Evolutionary conservation across 2,113 vertebrate genomes (phyloP).

Genomic region (Mugil cephalus): DNA sequence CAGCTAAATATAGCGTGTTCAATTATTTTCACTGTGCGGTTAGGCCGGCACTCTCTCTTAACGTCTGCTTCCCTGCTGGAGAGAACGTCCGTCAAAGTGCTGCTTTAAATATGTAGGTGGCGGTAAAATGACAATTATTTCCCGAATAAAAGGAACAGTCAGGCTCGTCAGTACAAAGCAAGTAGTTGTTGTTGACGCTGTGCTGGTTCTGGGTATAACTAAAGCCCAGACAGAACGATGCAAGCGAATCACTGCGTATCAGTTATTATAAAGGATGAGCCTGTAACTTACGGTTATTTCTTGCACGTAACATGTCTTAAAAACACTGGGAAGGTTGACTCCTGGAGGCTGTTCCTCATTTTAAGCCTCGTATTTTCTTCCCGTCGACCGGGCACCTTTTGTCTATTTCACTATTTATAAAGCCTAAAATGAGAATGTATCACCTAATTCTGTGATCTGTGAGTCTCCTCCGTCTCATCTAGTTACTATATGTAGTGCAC

Average conservation of each 20-base stretch:
- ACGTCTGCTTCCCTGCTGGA: constrained; percentile 21
- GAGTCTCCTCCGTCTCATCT: too few relatives aligned
- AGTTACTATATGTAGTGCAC: too few relatives aligned
- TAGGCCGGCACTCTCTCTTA: constrained; percentile 10
- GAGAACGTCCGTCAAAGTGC: constrained; percentile 7
- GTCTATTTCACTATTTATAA: too few relatives aligned
- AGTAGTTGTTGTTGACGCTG: neutral
- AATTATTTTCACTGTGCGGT: constrained; percentile 55
- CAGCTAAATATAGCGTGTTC: constrained; percentile 66
- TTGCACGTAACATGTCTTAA: neutral
- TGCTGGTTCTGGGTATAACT: neutral
- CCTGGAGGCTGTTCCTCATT: neutral
- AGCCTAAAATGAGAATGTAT: too few relatives aligned
- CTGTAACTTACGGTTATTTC: neutral
- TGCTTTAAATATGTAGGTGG: constrained; percentile 24
- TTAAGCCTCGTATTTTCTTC: neutral
- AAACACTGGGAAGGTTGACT: neutral
- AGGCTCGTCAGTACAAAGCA: neutral
- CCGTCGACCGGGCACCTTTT: too few relatives aligned
- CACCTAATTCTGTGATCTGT: too few relatives aligned
- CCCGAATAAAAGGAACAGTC: constrained; percentile 24
- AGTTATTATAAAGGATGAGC: neutral
- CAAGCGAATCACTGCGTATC: neutral
- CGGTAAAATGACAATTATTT: constrained; percentile 1
- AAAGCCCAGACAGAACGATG: neutral